phyloP scores from a whole-genome alignment of 1,140 invertebrate genomes.

The Trigoniulus corallinus region DNA sequence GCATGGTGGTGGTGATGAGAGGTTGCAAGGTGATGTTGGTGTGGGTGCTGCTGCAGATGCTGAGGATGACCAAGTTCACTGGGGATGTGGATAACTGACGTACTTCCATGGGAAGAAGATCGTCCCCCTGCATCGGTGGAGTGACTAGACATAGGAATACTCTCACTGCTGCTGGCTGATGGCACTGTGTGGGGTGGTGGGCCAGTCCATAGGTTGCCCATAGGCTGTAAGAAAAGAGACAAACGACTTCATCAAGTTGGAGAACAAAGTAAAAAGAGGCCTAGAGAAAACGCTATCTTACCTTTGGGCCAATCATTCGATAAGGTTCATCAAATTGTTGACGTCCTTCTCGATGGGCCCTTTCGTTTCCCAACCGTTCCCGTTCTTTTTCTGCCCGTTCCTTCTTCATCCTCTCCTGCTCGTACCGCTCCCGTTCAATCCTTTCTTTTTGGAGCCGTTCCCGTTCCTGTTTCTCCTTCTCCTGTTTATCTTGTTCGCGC shows the following conservation, averaged over 20 bases:
- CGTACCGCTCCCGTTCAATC: slow-evolving; percentile 38
- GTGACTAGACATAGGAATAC: neutral
- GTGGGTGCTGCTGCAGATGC: slow-evolving; percentile 11
- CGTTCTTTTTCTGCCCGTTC: slow-evolving; percentile 31
- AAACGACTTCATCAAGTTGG: neutral
- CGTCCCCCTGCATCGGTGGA: neutral
- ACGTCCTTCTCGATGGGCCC: slow-evolving; percentile 31
- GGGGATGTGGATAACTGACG: slow-evolving; percentile 5
- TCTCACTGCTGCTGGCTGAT: too few relatives aligned
- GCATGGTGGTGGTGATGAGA: neutral
- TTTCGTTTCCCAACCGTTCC: slow-evolving; percentile 14
- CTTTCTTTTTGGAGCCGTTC: slow-evolving; percentile 33
- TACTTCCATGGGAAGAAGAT: slow-evolving; percentile 9
- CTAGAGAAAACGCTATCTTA: slow-evolving; percentile 20
- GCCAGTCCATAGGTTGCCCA: too few relatives aligned
- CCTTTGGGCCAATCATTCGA: slow-evolving; percentile 62
- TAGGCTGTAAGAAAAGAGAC: neutral
- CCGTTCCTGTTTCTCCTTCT: slow-evolving; percentile 12
- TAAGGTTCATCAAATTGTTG: slow-evolving; percentile 81
- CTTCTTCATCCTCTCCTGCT: slow-evolving; percentile 26
- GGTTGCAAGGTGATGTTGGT: slow-evolving; percentile 7
- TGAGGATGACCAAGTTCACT: slow-evolving; percentile 9
- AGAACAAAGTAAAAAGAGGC: slow-evolving; percentile 2
- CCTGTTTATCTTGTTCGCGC: neutral
- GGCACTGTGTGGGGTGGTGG: too few relatives aligned